phyloP scores from a whole-genome alignment of 2,888 invertebrate genomes.

The Biston betularia region DNA sequence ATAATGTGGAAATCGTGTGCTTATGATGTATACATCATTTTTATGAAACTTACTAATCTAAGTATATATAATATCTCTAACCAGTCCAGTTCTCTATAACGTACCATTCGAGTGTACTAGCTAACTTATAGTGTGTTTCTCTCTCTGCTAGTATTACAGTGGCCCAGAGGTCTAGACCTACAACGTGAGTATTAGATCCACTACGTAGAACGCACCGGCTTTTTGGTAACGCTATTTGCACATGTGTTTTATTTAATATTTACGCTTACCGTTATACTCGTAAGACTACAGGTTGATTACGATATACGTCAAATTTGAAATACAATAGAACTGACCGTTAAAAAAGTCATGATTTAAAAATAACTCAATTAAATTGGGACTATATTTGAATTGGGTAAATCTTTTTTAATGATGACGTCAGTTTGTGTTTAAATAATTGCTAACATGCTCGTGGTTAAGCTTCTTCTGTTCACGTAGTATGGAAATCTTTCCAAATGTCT shows the following conservation, averaged over 20 bases:
- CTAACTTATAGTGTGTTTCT: conserved; percentile 75
- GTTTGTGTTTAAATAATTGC: background rate
- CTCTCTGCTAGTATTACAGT: conserved; percentile 82
- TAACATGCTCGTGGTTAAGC: background rate
- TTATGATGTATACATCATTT: no score
- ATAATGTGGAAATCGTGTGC: no score
- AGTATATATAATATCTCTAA: no score
- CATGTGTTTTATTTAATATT: conserved; percentile 1
- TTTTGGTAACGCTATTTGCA: conserved; percentile 30
- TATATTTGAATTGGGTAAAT: no score
- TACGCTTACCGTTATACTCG: background rate
- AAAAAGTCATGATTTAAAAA: background rate
- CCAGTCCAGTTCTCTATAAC: conserved; percentile 42
- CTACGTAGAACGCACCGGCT: conserved; percentile 51
- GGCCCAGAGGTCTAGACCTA: conserved; percentile 85
- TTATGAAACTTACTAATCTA: no score
- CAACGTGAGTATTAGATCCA: conserved; percentile 77
- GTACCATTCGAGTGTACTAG: conserved; percentile 28
- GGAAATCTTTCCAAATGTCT: background rate
- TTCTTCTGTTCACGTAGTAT: background rate
- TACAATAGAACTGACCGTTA: background rate
- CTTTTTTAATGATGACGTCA: background rate
- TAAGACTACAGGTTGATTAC: background rate
- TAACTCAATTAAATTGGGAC: no score
- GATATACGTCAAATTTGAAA: background rate